Evolutionary conservation across 2,888 invertebrate genomes (phyloP), one percentile per base, ranked within the genome.

Genomic region (Agapetus fuscipes): DNA sequence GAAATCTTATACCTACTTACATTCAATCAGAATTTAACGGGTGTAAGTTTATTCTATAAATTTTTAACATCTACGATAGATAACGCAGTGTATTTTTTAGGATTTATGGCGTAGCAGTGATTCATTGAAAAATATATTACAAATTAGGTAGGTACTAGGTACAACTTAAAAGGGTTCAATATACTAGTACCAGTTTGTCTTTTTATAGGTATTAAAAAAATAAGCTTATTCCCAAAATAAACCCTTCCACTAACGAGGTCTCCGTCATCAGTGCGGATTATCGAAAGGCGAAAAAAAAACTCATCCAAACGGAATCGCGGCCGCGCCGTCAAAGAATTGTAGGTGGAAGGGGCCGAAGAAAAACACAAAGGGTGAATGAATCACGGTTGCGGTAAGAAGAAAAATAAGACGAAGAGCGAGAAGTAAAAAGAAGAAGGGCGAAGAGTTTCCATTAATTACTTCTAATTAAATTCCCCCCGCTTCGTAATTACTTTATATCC

Each of bases 401-500:
- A 39, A 34, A 15, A 17, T n/a, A 37, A 17, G 12, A 24, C 13
- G 30, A 30, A 30, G 37, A 30, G 17, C 14, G 24, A 30, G 29
- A 30, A 30, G 20, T n/a, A 17, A 20, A 9, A 20, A 20, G 33
- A 33, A 11, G 24, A 9, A 9, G 16, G 13, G 29, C 28, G 30
- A 11, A 34, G 42, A 44, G 42, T 45, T 48, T 48, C 45, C 48
- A 45, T 48, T 48, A 48, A 48, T 48, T 45, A 45, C 48, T 48
- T 45, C 48, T 48, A 48, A 48, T 48, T 45, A 48, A 48, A 48
- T 48, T 45, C 45, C 28, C 45, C 41, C 37, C n/a, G n/a, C n/a
- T 31, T 42, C 40, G 42, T 48, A 48, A 48, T 48, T 48, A 48
- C 48, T 42, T 48, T 48, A 48, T 48, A 47, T 37, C 40, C 39